These are phyloP conservation scores for Montipora capricornis DNA, from an alignment of 64 coral and sea anemone genomes.

Conservation along the genomic window DNA sequence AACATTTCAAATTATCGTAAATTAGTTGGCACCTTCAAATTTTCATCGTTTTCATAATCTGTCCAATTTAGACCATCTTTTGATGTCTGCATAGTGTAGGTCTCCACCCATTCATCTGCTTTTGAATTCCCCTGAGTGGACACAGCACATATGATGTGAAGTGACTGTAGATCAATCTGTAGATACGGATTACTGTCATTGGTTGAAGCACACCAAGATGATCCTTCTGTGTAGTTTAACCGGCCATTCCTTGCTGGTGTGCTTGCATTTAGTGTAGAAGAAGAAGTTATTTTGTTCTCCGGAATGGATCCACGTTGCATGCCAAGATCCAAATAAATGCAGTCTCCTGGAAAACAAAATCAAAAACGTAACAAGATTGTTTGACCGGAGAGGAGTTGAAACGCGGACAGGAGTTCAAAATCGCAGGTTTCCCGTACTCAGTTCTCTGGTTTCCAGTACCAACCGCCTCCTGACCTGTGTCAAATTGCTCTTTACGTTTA, in stretches of 20 bases:
- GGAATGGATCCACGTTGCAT: neutral
- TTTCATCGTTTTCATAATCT: constrained; percentile 21
- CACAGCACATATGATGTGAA: constrained; percentile 59
- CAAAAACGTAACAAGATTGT: too few species aligned
- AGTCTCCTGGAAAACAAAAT: neutral
- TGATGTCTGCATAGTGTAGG: constrained; percentile 49
- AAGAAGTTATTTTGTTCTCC: constrained; percentile 23
- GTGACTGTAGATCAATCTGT: constrained; percentile 66
- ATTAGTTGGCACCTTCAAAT: neutral
- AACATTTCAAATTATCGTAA: neutral
- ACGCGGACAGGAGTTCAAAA: too few species aligned
- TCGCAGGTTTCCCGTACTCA: too few species aligned
- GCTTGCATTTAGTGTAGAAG: constrained; percentile 13
- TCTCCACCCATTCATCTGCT: constrained; percentile 67
- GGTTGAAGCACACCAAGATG: constrained; percentile 69
- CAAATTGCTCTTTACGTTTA: too few species aligned
- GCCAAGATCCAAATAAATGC: constrained; percentile 23
- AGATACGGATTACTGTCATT: constrained; percentile 67
- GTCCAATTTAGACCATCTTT: constrained; percentile 32
- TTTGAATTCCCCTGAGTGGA: constrained; percentile 66
- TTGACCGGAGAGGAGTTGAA: too few species aligned
- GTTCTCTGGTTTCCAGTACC: too few species aligned
- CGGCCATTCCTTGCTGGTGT: constrained; percentile 52
- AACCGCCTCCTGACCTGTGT: too few species aligned
- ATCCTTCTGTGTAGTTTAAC: constrained; percentile 42